Base-by-base conservation (phyloP, 2,113 vertebrate species). In the Oncorhynchus nerka region DNA sequence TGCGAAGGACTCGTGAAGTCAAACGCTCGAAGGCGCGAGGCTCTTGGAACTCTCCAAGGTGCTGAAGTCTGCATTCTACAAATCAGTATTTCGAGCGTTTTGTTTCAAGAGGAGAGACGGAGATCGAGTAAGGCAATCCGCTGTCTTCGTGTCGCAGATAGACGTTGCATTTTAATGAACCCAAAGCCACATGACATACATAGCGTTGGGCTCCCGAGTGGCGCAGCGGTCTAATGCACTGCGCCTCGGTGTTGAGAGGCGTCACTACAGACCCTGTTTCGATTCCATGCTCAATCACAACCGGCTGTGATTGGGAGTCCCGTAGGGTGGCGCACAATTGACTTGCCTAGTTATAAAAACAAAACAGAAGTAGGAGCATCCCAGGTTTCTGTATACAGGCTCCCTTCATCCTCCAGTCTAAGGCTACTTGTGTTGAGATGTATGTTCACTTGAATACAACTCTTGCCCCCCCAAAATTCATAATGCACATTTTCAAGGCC, bases 41-140 rank as follows among this genome's bases (percentile, higher is more conserved):
- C 39, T 30, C 8, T 34, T 4, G 30, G 67, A 68, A 68, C 67
- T 68, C 67, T 68, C 67, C 67, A 68, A 68, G 67, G 67, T 68
- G 67, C 67, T 68, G 67, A 68, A 68, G 67, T 30, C 67, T 68
- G 30, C 32, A 34, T 34, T 34, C 30, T 32, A 32, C 8, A 67
- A 64, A 67, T 30, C 65, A 67, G 22, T 67, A 67, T 30, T 30
- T 45, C 39, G 39, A 45, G 4, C 12, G 4, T 55, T 55, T 55
- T 45, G 39, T 45, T 45, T 45, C 39, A 19, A 4, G 11, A 13
- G 49, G 13, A 51, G 4, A 51, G 9, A 51, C 4, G 13, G 49
- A 51, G 49, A 51, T 51, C 4, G 15, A 39, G 39, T 39, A 8
- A 39, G 39, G 39, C 15, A 51, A 3, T 51, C 49, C 49, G 4